These are phyloP conservation scores for Zoanthus sansibaricus DNA, from an alignment of 92 coral and sea anemone species.

Conservation along the genomic window DNA sequence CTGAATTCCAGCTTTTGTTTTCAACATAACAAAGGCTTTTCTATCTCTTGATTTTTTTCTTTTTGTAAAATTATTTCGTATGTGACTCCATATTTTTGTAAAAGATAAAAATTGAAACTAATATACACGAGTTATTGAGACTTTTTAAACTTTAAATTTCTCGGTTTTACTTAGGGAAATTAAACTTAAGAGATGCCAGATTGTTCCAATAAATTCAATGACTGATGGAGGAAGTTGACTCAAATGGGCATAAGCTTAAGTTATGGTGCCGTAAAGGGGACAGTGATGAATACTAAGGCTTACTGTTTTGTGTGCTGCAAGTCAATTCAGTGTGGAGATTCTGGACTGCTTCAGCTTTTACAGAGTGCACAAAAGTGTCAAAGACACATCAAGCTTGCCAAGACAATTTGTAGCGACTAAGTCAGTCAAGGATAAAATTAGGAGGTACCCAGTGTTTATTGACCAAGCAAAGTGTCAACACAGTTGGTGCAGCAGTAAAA, in stretches of 20 bases:
- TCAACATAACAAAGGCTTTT: background rate
- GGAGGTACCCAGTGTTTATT: slow-evolving; percentile 35
- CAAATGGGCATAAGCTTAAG: slow-evolving; percentile 51
- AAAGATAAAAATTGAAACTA: background rate
- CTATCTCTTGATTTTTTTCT: background rate
- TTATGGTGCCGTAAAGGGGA: slow-evolving; percentile 46
- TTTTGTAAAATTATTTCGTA: background rate
- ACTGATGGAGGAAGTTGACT: slow-evolving; percentile 38
- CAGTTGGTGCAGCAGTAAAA: slow-evolving; percentile 2
- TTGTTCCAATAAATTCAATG: slow-evolving; percentile 33
- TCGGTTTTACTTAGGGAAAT: background rate
- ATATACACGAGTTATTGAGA: background rate
- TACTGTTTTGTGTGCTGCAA: slow-evolving; percentile 19
- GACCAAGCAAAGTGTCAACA: slow-evolving; percentile 12
- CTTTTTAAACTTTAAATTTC: background rate
- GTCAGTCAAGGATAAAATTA: slow-evolving; percentile 46
- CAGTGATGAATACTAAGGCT: slow-evolving; percentile 1
- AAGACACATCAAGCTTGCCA: slow-evolving; percentile 13
- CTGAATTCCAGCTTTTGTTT: background rate
- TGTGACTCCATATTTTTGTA: background rate
- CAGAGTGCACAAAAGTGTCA: slow-evolving; percentile 44
- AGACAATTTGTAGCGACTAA: slow-evolving; percentile 34
- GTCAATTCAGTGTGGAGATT: slow-evolving; percentile 39
- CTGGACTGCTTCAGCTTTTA: slow-evolving; percentile 23
- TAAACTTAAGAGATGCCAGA: slow-evolving; percentile 38